Evolutionary conservation across 1,140 invertebrate genomes (phyloP).

Genomic region (Gryllus bimaculatus): DNA sequence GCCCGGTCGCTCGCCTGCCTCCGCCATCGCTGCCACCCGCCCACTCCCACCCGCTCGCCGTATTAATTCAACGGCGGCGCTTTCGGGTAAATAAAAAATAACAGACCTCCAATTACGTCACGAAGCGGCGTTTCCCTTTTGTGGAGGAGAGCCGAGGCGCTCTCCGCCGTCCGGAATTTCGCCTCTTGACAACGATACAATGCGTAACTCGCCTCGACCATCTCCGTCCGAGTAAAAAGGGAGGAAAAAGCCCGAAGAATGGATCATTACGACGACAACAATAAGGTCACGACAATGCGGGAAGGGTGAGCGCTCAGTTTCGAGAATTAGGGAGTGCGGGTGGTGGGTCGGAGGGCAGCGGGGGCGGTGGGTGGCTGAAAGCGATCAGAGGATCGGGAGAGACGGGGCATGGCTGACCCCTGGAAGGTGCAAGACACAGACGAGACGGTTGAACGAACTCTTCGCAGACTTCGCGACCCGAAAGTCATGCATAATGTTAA

Average conservation of each 20-base stretch:
- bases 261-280: neutral
- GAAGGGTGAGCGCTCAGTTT: neutral
- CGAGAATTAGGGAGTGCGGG: neutral
- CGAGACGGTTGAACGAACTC: too few species aligned
- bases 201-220: neutral
- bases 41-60: too few species aligned
- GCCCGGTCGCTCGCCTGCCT: too few species aligned
- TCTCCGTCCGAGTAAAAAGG: neutral
- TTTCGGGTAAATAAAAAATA: constrained; percentile 2
- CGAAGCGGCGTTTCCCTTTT: neutral
- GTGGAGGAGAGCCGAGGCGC: neutral
- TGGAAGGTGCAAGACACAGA: neutral
- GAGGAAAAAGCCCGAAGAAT: neutral
- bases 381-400: neutral
- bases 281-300: neutral
- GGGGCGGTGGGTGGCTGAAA: neutral
- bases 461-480: too few species aligned
- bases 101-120: neutral
- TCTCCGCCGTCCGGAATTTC: neutral
- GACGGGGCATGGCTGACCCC: neutral
- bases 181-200: neutral
- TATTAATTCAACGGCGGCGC: constrained; percentile 3
- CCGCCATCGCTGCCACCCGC: too few species aligned
- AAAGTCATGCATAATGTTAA: too few species aligned
- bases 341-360: neutral